Evolutionary conservation across 2,113 vertebrate species (phyloP), one percentile per base, ranked within the genome.

Genomic region (Struthio camelus): DNA sequence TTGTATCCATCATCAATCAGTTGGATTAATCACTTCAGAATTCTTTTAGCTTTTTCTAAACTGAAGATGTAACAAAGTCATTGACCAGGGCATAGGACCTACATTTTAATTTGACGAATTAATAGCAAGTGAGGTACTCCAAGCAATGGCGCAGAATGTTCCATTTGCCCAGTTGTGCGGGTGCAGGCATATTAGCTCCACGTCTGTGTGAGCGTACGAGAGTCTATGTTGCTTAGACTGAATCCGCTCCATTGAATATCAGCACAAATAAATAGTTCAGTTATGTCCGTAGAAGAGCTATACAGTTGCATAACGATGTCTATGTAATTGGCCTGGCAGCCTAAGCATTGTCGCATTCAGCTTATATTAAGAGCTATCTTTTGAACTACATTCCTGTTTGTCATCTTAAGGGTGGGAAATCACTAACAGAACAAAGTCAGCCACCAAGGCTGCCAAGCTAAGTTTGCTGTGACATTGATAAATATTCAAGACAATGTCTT

Each of bases 401-500:
- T 96, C 97, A 94, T 97, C 97, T 97, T 95, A 85, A 96, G 93
- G 80, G 95, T 94, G 97, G 97, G 95, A 97, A 97, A 95, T 44
- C 8, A 17, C 56, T 80, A 38, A 32, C 87, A 65, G 94, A 97
- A 97, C 96, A 97, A 97, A 98, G 96, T 95, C 97, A 90, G 93
- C 86, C 96, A 96, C 91, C 93, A 96, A 97, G 96, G 96, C 96
- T 84, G 89, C 94, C 97, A 93, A 96, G 95, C 94, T 86, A 96
- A 96, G 96, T 95, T 92, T 92, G 80, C 91, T 80, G 73, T 93
- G 89, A 96, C 77, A 69, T 93, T 94, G 96, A 97, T 96, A 97
- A 98, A 97, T 96, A 97, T 97, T 96, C 97, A 97, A 96, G 96
- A 94, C 95, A 87, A 94, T 97, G 97, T 98, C 98, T 98, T 98